Conservation (phyloP, 2,113 vertebrate species). For the Colossoma macropomum region DNA sequence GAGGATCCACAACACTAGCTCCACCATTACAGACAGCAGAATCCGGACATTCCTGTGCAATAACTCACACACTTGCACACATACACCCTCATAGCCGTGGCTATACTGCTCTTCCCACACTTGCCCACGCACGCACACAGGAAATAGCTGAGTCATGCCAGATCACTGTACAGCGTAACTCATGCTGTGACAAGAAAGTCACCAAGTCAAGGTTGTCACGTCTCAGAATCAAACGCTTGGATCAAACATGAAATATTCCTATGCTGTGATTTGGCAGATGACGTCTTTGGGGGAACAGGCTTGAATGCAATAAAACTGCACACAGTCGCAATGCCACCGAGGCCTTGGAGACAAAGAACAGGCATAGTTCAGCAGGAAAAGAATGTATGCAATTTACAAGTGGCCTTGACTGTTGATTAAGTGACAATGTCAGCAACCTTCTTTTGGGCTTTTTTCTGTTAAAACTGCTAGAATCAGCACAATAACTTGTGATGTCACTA, state of each 20-base stretch:
- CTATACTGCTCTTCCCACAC: not conserved
- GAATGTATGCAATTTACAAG: slow-evolving; percentile 15
- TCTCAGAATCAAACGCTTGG: slow-evolving; percentile 12
- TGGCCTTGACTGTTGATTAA: slow-evolving; percentile 34
- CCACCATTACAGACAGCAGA: slow-evolving; percentile 67
- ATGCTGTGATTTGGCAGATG: slow-evolving; percentile 28
- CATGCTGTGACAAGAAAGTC: slow-evolving; percentile 26
- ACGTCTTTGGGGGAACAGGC: slow-evolving; percentile 13
- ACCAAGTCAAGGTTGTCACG: slow-evolving; percentile 39
- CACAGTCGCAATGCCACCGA: not conserved
- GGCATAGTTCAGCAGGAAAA: slow-evolving; percentile 38
- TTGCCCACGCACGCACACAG: slow-evolving; percentile 6
- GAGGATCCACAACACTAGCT: slow-evolving; percentile 47
- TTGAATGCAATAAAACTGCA: slow-evolving; percentile 28
- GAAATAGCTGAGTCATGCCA: slow-evolving; percentile 35
- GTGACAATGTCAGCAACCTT: slow-evolving; percentile 1
- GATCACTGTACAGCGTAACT: not conserved
- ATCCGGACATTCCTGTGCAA: slow-evolving; percentile 61
- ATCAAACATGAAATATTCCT: slow-evolving; percentile 39
- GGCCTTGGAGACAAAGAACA: slow-evolving; percentile 26
- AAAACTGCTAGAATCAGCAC: slow-evolving; percentile 21
- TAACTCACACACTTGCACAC: slow-evolving; percentile 24
- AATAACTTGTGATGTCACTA: not conserved
- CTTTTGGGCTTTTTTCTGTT: not conserved
- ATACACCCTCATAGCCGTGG: not conserved